Evolutionary conservation across 2,888 invertebrate genomes (phyloP), one percentile per base, ranked within the genome.

Genomic region (Unio pictorum): DNA sequence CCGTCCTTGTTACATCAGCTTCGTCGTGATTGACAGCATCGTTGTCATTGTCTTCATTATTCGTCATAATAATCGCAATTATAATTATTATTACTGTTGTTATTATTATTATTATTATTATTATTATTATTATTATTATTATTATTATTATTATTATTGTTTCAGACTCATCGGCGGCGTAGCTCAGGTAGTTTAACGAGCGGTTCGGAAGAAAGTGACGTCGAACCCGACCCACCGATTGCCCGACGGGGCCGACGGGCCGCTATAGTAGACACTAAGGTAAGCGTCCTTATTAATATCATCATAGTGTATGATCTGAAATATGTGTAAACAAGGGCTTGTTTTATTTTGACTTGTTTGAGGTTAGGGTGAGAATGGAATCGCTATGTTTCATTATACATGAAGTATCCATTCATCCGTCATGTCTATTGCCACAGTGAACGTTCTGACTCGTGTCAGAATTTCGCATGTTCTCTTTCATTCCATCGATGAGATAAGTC

Each of bases 221-320:
- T 79, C 61, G 87, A 87, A 73, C 84, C 84, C 0, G 83, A 85
- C 4, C 86, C 86, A 1, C 84, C 85, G 8, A 75, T 86, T 8
- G 83, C 84, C 20, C 75, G 88, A 58, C 72, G 88, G 61, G 87
- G 87, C 15, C 78, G 88, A n/a, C 71, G 88, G 62, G 75, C 86
- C 55, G 88, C 88, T 54, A 87, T 88, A 61, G 86, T 85, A 66
- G 87, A 88, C 68, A 85, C 88, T 5, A 88, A 88, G 85, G 88
- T 87, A 76, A 64, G 78, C 17, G 5, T 26, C 1, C 61, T n/a
- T n/a, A 57, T 57, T 30, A 58, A 8, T 57, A 30, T 26, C 8
- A 20, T 45, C 45, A 45, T 11, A 11, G 11, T 45, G 45, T 45
- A 45, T 45, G 11, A 45, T 45, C 45, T 11, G 45, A 1, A 8